Base-by-base conservation (phyloP, 2,797 vertebrate species). In the Lacerta viridis region DNA sequence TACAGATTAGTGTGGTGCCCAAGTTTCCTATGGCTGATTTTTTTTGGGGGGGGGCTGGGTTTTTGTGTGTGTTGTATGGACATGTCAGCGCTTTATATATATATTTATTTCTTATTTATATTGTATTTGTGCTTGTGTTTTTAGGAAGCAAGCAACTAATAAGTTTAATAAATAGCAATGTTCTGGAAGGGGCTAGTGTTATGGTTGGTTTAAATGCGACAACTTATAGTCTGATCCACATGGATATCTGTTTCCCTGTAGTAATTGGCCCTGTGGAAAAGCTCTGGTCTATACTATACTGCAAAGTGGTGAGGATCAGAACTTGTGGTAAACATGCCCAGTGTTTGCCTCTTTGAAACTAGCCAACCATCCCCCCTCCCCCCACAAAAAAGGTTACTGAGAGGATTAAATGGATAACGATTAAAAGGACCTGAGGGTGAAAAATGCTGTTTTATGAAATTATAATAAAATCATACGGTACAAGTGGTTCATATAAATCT, bases 371-470 rank as follows among this genome's bases (percentile, higher is more conserved):
- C 1, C 46, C 50, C 33, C 33, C 33, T 33, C 50, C 50, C 50
- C 13, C 11, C 3, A 15, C 15, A 50, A 46, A 46, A 50, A 84
- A 69, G 29, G 13, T 10, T 90, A 4, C 61, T 90, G 33, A 83
- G 79, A 17, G 68, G 17, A 84, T 82, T 90, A 89, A 92, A 83
- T 85, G 83, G 6, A 7, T 74, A 77, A 50, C 33, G 7, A 55
- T 59, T 78, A 88, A 85, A 80, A 59, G 76, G 61, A 77, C 69
- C 55, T 86, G 25, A 7, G 39, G 41, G 64, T 87, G 41, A 23
- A 77, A 93, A 84, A 7, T 71, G 83, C 23, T 87, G 46, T 59
- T 17, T 91, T 91, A 77, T 39, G 4, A 77, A 13, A 91, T 11
- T 18, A 89, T 84, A 1, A 33, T 68, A 79, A 64, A 78, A 87